These are phyloP conservation scores for Clitarchus hookeri DNA, from an alignment of 2,888 invertebrate genomes.

Conservation along the genomic window DNA sequence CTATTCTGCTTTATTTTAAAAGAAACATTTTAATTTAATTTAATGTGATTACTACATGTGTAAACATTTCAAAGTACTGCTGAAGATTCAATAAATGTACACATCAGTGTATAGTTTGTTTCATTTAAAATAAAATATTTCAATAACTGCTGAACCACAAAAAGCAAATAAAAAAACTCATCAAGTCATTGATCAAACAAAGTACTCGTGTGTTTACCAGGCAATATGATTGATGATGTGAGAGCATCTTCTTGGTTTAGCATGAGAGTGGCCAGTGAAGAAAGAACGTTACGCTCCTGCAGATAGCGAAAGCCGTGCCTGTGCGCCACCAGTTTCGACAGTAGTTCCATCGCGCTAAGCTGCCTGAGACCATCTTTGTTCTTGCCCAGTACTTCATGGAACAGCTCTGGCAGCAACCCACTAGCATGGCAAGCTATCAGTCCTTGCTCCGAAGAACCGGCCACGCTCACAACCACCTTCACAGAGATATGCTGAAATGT, in stretches of 20 bases:
- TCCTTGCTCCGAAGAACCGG: conserved; percentile 62
- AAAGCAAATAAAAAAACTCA: too few species aligned
- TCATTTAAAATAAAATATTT: too few species aligned
- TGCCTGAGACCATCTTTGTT: conserved; percentile 76
- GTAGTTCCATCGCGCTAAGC: conserved; percentile 77
- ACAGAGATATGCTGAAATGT: conserved; percentile 45
- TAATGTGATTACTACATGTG: too few species aligned
- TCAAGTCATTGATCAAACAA: too few species aligned
- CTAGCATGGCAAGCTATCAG: conserved; percentile 63
- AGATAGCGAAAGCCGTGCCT: conserved; percentile 76
- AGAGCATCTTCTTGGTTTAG: conserved; percentile 62
- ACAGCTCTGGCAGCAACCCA: conserved; percentile 68
- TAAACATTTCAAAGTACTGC: not conserved
- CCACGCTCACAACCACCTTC: conserved; percentile 67
- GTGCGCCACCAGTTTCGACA: conserved; percentile 71
- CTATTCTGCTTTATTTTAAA: too few species aligned
- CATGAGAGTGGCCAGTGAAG: conserved; percentile 66
- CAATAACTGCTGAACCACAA: too few species aligned
- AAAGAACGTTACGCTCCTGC: conserved; percentile 68
- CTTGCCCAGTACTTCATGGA: conserved; percentile 63
- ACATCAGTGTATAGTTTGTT: too few species aligned
- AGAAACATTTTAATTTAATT: too few species aligned
- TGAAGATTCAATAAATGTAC: too few species aligned
- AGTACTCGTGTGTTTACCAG: conserved; percentile 58
- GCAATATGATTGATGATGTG: conserved; percentile 67